phyloP scores from a whole-genome alignment of 2,888 invertebrate species.

The Hemithea aestivaria region DNA sequence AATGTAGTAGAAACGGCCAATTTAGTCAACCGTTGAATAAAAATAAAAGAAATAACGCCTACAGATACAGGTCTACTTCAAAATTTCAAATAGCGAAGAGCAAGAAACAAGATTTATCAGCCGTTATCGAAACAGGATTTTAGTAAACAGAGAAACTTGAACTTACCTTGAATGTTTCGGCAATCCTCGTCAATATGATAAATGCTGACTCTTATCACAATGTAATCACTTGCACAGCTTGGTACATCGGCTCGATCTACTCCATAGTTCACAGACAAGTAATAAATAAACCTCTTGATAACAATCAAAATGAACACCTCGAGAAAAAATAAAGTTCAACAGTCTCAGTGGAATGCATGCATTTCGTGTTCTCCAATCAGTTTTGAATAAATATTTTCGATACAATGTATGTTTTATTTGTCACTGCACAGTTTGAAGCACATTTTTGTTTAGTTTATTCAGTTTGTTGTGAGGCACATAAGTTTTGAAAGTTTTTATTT shows the following conservation, averaged over 20 bases:
- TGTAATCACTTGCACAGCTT: constrained; percentile 36
- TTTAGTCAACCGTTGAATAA: too few relatives aligned
- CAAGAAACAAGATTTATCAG: neutral
- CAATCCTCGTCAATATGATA: constrained; percentile 54
- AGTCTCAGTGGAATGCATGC: constrained; percentile 74
- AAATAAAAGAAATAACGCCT: too few relatives aligned
- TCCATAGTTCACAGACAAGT: constrained; percentile 41
- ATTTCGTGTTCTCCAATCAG: constrained; percentile 59
- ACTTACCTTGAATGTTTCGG: constrained; percentile 71
- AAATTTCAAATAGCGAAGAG: too few relatives aligned
- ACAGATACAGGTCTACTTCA: too few relatives aligned
- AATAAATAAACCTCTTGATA: constrained; percentile 53
- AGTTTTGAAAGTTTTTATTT: constrained; percentile 55
- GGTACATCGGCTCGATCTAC: constrained; percentile 29
- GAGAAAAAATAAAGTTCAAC: constrained; percentile 72
- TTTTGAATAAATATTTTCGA: constrained; percentile 28
- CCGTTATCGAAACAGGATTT: neutral
- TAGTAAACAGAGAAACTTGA: constrained; percentile 1
- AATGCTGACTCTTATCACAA: constrained; percentile 53
- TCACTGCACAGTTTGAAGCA: constrained; percentile 47
- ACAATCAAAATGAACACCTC: constrained; percentile 63
- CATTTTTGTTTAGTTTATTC: constrained; percentile 27
- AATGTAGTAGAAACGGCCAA: too few relatives aligned
- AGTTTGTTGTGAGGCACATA: constrained; percentile 38
- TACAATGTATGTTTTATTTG: constrained; percentile 17